These are phyloP conservation scores for Rhabdornis inornatus DNA, from an alignment of 2,113 vertebrate species.

Conservation along the genomic window DNA sequence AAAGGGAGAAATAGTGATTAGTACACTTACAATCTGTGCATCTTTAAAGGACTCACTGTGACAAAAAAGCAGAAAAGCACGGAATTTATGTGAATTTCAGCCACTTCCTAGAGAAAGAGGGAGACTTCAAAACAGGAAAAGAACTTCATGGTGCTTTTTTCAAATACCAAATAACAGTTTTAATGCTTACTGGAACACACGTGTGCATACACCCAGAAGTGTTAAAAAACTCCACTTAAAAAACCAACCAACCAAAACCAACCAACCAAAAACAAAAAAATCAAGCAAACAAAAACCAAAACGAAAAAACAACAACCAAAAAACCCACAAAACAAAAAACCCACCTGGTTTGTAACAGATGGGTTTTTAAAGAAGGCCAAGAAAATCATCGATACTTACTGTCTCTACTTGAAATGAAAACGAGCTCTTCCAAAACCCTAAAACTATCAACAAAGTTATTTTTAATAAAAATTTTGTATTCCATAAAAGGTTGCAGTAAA, in stretches of 20 bases:
- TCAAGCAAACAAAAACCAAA: too few species aligned
- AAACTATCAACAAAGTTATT: not conserved
- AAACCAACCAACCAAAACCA: not conserved
- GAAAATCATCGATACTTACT: not conserved
- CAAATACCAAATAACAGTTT: not conserved
- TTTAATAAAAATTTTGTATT: not conserved
- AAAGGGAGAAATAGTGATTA: not conserved
- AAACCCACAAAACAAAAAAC: too few species aligned
- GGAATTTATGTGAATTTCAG: not conserved
- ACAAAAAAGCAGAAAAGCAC: not conserved
- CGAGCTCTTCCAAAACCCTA: not conserved
- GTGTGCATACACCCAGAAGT: not conserved
- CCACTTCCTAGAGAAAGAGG: not conserved
- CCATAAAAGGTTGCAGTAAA: not conserved
- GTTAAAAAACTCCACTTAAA: not conserved
- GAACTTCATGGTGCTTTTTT: not conserved
- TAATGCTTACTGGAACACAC: fast-evolving
- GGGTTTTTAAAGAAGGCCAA: not conserved
- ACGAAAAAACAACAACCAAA: not conserved
- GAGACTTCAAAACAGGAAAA: not conserved
- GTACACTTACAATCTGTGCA: not conserved
- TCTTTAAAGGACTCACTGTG: not conserved
- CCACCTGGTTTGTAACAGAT: not conserved
- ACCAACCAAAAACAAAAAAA: not conserved
- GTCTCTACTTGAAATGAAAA: not conserved